Base-by-base conservation (phyloP, 1,140 invertebrate species). In the Plodia interpunctella region DNA sequence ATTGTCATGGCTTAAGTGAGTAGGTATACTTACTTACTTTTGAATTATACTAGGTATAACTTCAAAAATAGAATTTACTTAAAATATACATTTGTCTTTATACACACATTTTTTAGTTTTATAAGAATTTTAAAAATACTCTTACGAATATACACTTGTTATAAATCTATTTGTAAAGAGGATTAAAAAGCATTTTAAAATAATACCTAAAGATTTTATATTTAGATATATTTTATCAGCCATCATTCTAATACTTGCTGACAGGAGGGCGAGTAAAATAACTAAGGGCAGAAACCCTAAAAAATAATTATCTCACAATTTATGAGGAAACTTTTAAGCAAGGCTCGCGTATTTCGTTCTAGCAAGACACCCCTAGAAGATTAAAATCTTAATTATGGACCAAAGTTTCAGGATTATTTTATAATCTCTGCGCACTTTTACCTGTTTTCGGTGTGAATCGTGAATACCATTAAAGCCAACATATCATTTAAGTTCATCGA, bases 381-480 rank as follows among this genome's bases (percentile, higher is more conserved):
- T 85, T 83, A 80, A 80, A 85, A 85, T 87, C 82, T 87, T 87
- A 83, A 87, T 87, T 83, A 81, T 76, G 70, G 60, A 62, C 72
- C 68, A 57, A 82, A 84, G 66, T 83, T 81, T 66, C 68, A 57
- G 74, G 72, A 81, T 80, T 79, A 82, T 80, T 81, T 80, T 78
- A 78, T 80, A 81, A 84, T 83, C 76, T 76, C 75, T 74, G 72
- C 70, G 72, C 65, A 71, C 53, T 62, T 63, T 66, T 56, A 62
- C 70, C 68, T 80, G 65, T 70, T 74, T 74, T 57, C 53, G 60
- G 68, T 78, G 62, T 65, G 66, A 72, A 69, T 78, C 66, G 59
- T 59, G 58, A 69, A 73, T 73, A 68, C 59, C 51, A n/a, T n/a
- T n/a, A n/a, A n/a, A n/a, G n/a, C n/a, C n/a, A n/a, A n/a, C 65